Evolutionary conservation across 2,888 invertebrate genomes (phyloP).

Genomic region (Sabellastarte sp.): DNA sequence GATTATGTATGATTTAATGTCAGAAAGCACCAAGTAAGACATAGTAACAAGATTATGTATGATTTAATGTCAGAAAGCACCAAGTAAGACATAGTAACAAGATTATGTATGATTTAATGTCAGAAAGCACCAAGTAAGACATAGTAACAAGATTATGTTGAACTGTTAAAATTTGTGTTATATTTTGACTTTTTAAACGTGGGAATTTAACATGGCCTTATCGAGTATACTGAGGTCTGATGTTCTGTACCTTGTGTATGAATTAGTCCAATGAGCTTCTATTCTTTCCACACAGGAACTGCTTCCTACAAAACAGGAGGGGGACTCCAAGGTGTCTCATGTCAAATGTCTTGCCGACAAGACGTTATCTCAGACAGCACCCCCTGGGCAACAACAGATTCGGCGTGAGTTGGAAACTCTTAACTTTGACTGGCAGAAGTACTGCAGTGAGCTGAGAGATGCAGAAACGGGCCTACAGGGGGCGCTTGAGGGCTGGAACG

Average conservation of each 20-base stretch:
- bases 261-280: background rate
- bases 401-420: slow-evolving; percentile 79
- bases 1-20: too few species aligned
- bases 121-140: too few species aligned
- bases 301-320: slow-evolving; percentile 39
- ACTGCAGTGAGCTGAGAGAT: slow-evolving; percentile 9
- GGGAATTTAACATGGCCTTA: too few species aligned
- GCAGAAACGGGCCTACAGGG: slow-evolving; percentile 68
- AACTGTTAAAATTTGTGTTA: too few species aligned
- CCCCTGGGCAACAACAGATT: slow-evolving; percentile 87
- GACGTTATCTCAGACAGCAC: slow-evolving; percentile 85
- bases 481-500: slow-evolving; percentile 79
- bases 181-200: too few species aligned
- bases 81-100: too few species aligned
- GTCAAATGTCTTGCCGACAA: slow-evolving; percentile 82
- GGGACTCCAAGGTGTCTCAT: slow-evolving; percentile 72
- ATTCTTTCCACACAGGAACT: slow-evolving; percentile 42
- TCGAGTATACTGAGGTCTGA: too few species aligned
- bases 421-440: slow-evolving; percentile 77
- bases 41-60: too few species aligned
- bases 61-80: too few species aligned
- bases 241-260: background rate
- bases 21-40: too few species aligned
- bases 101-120: too few species aligned
- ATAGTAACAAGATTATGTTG: too few species aligned